These are phyloP conservation scores for Urocolius indicus DNA, from an alignment of 2,113 vertebrate genomes.

Conservation along the genomic window DNA sequence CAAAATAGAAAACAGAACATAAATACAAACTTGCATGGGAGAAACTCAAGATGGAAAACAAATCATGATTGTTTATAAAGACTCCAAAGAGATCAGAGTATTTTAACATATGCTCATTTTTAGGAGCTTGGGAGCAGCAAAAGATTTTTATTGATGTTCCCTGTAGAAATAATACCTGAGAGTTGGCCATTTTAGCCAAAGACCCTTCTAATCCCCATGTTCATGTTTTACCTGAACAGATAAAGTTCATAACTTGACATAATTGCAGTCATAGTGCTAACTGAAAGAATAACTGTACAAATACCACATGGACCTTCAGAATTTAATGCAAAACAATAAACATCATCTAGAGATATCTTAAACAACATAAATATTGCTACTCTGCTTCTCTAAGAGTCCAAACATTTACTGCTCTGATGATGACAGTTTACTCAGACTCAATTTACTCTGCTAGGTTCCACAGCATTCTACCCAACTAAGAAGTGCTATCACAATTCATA, in stretches of 20 bases:
- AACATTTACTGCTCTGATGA: neutral
- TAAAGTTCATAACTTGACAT: neutral
- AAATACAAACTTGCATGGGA: neutral
- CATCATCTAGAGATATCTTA: neutral
- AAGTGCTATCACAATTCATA: neutral
- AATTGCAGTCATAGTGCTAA: neutral
- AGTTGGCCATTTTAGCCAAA: neutral
- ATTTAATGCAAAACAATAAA: conserved; percentile 28
- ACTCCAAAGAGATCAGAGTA: neutral
- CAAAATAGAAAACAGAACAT: conserved; percentile 33
- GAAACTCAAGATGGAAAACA: conserved; percentile 29
- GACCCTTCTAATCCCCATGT: neutral
- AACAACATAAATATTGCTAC: neutral
- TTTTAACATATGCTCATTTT: neutral
- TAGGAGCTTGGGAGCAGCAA: neutral
- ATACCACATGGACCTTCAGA: neutral
- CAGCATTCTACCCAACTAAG: neutral
- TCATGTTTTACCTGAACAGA: neutral
- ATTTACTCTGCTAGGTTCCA: neutral
- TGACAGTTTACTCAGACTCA: neutral
- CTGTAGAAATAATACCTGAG: neutral
- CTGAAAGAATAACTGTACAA: neutral
- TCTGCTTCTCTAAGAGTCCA: neutral
- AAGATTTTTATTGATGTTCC: neutral
- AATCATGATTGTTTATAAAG: conserved; percentile 2